phyloP scores from a whole-genome alignment of 2,113 vertebrate species.

The Phrynocephalus versicolor region DNA sequence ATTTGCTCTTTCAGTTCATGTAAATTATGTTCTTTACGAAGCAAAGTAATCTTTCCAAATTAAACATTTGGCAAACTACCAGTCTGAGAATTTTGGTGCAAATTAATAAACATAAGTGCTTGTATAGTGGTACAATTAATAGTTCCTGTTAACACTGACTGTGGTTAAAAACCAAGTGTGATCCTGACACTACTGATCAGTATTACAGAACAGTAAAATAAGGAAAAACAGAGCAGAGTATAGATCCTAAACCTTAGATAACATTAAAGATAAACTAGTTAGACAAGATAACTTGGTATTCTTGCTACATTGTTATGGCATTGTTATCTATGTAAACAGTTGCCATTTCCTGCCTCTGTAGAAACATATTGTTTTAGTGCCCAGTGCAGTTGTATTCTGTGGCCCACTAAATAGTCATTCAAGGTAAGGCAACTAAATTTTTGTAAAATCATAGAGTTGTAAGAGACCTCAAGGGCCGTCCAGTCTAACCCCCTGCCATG shows the following conservation, averaged over 20 bases:
- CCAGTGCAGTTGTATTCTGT: background rate
- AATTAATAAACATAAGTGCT: background rate
- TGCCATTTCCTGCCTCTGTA: too few species aligned
- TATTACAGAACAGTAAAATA: background rate
- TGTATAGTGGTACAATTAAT: background rate
- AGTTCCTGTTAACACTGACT: background rate
- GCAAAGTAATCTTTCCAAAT: background rate
- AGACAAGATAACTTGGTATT: background rate
- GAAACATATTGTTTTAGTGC: background rate
- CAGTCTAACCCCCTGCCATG: too few species aligned
- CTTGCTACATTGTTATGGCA: too few species aligned
- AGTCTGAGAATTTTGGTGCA: background rate
- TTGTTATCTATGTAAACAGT: too few species aligned
- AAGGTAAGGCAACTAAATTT: background rate
- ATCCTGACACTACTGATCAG: background rate
- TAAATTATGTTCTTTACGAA: background rate
- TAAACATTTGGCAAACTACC: background rate
- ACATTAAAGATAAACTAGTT: background rate
- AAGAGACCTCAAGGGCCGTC: too few species aligned
- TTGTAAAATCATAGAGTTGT: too few species aligned
- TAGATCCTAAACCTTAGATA: background rate
- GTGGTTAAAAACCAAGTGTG: background rate
- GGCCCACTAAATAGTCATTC: background rate
- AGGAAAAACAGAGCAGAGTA: background rate
- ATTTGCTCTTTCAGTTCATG: background rate